Base-by-base conservation (phyloP, 2,797 vertebrate genomes). In the Pseudochaenichthys georgianus region DNA sequence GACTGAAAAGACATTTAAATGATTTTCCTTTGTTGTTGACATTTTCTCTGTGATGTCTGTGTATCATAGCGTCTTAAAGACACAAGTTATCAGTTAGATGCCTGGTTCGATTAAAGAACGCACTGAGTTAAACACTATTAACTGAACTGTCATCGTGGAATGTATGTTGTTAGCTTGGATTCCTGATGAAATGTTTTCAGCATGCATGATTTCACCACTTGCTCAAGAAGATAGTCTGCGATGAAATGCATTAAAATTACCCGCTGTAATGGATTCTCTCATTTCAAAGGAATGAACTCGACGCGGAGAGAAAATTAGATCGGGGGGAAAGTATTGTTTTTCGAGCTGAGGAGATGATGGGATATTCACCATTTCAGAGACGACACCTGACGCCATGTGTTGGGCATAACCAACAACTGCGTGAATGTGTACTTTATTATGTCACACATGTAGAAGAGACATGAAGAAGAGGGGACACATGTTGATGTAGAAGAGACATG, bases 241-340 rank as follows among this genome's bases (percentile, higher is more conserved):
- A 7, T n/a, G 69, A 70, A 69, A 78, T 62, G 74, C 60, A 31
- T 9, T n/a, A 69, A 68, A 69, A 78, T 62, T 73, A 80, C 64
- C 79, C 79, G 16, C 68, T 0, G 76, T 87, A 87, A 90, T 89
- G 83, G 80, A 78, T 73, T 90, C 73, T 71, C 79, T 85, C 74
- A 70, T 87, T 71, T 77, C 73, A 89, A 83, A 81, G 83, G 66
- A 88, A 89, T 85, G 51, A 83, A 82, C 75, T 77, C 13, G 53
- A 77, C 71, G 65, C 63, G 64, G 64, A 75, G 69, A 46, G 80
- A 83, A 79, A 84, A 79, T 70, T 59, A 79, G 69, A 81, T 21
- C 34, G 79, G 62, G 28, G 62, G 51, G 65, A 62, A 54, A 47
- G 46, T 61, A 52, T 28, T 60, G 43, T 67, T 76, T 59, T 13